Conservation (phyloP, 2,888 invertebrate species). For the Agelastica alni region DNA sequence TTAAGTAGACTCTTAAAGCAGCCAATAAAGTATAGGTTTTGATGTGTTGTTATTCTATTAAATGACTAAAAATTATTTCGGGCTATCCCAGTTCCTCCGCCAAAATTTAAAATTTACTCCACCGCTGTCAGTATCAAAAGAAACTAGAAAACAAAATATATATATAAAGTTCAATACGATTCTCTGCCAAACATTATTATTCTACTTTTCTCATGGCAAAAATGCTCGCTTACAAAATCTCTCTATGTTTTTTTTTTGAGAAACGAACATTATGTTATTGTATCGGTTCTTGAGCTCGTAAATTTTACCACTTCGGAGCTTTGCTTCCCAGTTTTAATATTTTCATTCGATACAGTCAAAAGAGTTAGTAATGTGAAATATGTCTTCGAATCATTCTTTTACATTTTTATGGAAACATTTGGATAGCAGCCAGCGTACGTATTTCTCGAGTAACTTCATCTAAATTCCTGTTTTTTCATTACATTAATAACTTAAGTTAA, state of each 20-base stretch:
- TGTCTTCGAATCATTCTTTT: neutral
- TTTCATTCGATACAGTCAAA: slow-evolving; percentile 8
- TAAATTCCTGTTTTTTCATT: too few species aligned
- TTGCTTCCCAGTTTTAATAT: slow-evolving; percentile 15
- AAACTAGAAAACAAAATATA: neutral
- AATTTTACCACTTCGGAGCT: slow-evolving; percentile 12
- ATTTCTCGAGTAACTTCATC: too few species aligned
- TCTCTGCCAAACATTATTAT: slow-evolving; percentile 4
- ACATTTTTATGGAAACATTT: neutral
- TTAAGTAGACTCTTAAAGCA: too few species aligned
- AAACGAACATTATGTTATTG: slow-evolving; percentile 18
- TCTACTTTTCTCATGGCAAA: neutral
- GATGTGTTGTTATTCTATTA: too few species aligned
- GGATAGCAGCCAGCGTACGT: neutral
- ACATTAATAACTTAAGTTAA: too few species aligned
- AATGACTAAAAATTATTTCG: too few species aligned
- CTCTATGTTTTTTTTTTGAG: slow-evolving; percentile 6
- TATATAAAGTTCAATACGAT: neutral
- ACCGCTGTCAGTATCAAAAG: neutral
- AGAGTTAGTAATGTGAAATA: neutral
- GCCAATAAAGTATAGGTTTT: too few species aligned
- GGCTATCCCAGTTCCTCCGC: neutral
- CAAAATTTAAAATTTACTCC: neutral
- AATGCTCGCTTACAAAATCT: neutral
- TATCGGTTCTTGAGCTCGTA: slow-evolving; percentile 16